Base-by-base conservation (phyloP, 2,113 vertebrate genomes). In the Dascyllus trimaculatus region DNA sequence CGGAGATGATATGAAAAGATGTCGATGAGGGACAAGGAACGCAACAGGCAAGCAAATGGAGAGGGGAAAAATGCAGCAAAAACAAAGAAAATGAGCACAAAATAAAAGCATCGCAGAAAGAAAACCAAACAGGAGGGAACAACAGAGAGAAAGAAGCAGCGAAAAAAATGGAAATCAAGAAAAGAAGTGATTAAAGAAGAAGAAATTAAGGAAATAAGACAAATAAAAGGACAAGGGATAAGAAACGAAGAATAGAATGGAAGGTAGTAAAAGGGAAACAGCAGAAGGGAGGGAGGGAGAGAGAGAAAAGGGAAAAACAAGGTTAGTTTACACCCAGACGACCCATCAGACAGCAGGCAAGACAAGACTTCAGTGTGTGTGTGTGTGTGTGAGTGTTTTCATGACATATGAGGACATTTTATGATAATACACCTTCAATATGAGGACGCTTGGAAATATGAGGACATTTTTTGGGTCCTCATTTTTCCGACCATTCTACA, bases 291-390 rank as follows among this genome's bases (percentile, higher is more conserved):
- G 52, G 58, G 61, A 61, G 43, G 63, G 57, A 66, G 45, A 24
- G 60, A 68, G 61, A 58, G 70, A 85, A 91, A 57, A 77, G 51
- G 85, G 78, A 81, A 91, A 84, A 93, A 87, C 84, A 84, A 94
- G 80, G 90, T 95, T 94, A 95, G 88, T 93, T 86, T 68, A 85
- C 43, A 88, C 60, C 77, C 62, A 80, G 84, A 73, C 51, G 49
- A 81, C 71, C 74, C 52, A 76, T 71, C 78, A 64, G 71, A 89
- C 56, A 85, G 57, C 75, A 66, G 61, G 62, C 43, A 80, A 38
- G 78, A 74, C 81, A 71, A 32, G 60, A 63, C 46, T 11, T 19
- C 11, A 32, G 49, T 18, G 0, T 32, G 24, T 69, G 58, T 51
- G 35, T 67, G 61, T 46, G 60, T 35, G 57, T 80, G 46, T 26